phyloP scores from a whole-genome alignment of 2,888 invertebrate genomes.

The Tricholauxania praeusta region DNA sequence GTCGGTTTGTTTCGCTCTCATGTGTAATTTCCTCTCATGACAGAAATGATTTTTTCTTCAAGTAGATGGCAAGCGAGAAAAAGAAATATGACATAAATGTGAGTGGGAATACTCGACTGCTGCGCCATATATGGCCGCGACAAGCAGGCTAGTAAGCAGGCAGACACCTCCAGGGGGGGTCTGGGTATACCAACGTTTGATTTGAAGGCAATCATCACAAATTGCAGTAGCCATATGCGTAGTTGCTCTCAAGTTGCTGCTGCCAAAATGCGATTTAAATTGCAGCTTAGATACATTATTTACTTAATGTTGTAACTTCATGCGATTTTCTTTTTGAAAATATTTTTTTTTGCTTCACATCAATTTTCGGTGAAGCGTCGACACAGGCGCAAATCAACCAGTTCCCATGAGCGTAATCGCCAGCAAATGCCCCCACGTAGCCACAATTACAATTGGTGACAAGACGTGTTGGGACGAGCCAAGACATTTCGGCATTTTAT shows the following conservation, averaged over 20 bases:
- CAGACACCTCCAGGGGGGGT: neutral
- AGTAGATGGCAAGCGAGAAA: neutral
- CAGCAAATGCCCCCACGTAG: conserved; percentile 55
- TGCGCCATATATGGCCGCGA: conserved; percentile 8
- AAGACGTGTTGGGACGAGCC: too few relatives aligned
- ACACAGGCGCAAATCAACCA: conserved; percentile 57
- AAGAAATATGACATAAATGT: conserved; percentile 22
- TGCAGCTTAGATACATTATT: conserved; percentile 29
- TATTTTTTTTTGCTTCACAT: neutral
- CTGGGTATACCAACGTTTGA: neutral
- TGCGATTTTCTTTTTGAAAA: too few relatives aligned
- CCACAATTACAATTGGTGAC: too few relatives aligned
- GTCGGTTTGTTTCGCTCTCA: too few relatives aligned
- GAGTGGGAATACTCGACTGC: conserved; percentile 35
- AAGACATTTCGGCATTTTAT: too few relatives aligned
- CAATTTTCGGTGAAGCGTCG: neutral
- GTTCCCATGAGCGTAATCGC: conserved; percentile 56
- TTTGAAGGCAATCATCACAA: conserved; percentile 24
- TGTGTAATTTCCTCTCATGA: conserved; percentile 12
- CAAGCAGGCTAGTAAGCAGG: neutral
- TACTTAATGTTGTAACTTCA: conserved; percentile 14
- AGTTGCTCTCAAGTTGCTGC: conserved; percentile 1
- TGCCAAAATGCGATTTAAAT: conserved; percentile 34
- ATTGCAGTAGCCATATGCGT: neutral
- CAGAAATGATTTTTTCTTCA: neutral